Evolutionary conservation across 1,140 invertebrate species (phyloP).

Genomic region (Latrodectus geometricus): DNA sequence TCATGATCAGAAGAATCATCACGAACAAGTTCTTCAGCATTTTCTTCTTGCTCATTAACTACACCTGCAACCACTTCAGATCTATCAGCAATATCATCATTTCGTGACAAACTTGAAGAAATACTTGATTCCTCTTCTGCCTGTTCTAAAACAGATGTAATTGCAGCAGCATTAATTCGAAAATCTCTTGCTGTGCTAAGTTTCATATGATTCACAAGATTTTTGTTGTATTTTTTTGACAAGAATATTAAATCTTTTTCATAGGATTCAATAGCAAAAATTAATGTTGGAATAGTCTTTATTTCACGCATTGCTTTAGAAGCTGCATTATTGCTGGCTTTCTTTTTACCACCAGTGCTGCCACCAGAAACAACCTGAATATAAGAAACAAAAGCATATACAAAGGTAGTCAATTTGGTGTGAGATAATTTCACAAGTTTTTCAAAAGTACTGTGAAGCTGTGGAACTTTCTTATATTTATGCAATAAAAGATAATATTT

Average conservation of each 20-base stretch:
- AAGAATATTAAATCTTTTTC: slow-evolving; percentile 71
- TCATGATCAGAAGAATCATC: not conserved
- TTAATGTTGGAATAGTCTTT: slow-evolving; percentile 69
- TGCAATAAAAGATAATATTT: slow-evolving; percentile 68
- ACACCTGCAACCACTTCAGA: not conserved
- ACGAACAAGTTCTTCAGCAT: not conserved
- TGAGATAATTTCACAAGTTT: slow-evolving; percentile 70
- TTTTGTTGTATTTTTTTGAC: slow-evolving; percentile 71
- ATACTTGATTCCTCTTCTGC: not conserved
- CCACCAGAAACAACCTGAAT: slow-evolving; percentile 66
- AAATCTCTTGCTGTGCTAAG: slow-evolving; percentile 71
- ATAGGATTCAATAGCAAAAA: slow-evolving; percentile 71
- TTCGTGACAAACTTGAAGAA: not conserved
- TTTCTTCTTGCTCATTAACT: not conserved
- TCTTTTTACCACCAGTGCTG: slow-evolving; percentile 17
- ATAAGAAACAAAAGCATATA: slow-evolving; percentile 71
- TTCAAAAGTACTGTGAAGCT: slow-evolving; percentile 69
- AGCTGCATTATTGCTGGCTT: slow-evolving; percentile 52
- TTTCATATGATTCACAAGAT: slow-evolving; percentile 71
- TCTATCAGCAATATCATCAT: not conserved
- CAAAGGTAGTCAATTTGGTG: slow-evolving; percentile 68
- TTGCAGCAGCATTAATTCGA: slow-evolving; percentile 69
- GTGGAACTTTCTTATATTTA: slow-evolving; percentile 64
- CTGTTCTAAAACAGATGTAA: slow-evolving; percentile 65
- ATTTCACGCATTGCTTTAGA: slow-evolving; percentile 69